phyloP scores from a whole-genome alignment of 2,888 invertebrate genomes.

The Sphaerophoria taeniata region DNA sequence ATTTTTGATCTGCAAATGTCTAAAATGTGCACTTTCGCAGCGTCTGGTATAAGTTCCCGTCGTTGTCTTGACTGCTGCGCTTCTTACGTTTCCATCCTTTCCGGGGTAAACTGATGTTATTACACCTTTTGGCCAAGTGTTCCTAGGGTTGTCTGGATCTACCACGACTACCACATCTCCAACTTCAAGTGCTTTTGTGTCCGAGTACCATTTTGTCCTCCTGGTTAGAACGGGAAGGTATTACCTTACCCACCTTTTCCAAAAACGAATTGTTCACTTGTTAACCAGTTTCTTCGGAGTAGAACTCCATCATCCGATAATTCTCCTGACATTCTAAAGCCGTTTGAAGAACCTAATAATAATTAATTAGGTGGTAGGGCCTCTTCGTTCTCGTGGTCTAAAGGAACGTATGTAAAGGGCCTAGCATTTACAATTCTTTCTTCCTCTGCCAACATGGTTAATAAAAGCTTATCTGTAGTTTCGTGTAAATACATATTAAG shows the following conservation, averaged over 20 bases:
- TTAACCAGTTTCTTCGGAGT: neutral
- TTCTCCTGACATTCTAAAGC: neutral
- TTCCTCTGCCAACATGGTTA: conserved; percentile 37
- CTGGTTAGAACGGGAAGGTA: conserved; percentile 2
- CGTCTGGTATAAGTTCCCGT: no score
- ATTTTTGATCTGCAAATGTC: no score
- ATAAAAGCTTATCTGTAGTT: conserved; percentile 63
- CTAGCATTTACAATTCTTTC: conserved; percentile 71
- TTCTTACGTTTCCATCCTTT: neutral
- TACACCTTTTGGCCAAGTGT: conserved; percentile 24
- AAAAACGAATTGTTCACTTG: neutral
- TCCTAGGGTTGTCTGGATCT: neutral
- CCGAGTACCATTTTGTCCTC: conserved; percentile 13
- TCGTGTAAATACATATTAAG: conserved; percentile 47
- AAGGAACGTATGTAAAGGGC: conserved; percentile 24
- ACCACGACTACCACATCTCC: conserved; percentile 16
- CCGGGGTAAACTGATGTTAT: neutral
- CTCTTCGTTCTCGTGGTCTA: conserved; percentile 48
- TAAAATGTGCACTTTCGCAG: no score
- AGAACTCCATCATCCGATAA: neutral
- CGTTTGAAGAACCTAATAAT: conserved; percentile 47
- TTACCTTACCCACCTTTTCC: conserved; percentile 16
- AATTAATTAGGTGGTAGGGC: conserved; percentile 75
- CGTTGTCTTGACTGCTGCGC: no score
- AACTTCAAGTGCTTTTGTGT: neutral